Evolutionary conservation across 2,888 invertebrate species (phyloP).

Genomic region (Argynnis bischoffii): DNA sequence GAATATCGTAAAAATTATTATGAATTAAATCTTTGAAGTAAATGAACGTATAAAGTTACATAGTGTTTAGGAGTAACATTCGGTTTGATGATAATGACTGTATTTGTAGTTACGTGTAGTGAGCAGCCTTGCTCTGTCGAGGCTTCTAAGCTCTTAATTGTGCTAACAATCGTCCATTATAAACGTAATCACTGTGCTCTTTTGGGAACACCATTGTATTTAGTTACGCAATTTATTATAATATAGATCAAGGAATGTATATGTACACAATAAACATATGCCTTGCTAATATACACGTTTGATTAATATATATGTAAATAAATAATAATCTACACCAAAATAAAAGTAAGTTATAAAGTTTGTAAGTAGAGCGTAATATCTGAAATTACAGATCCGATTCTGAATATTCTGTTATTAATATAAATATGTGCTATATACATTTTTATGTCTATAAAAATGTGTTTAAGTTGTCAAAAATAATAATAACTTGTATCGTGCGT

Average conservation of each 20-base stretch:
- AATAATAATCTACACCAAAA: too few relatives aligned
- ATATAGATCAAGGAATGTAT: slow-evolving; percentile 33
- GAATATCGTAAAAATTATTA: not conserved
- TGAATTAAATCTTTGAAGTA: not conserved
- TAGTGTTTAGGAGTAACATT: slow-evolving; percentile 28
- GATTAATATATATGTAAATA: too few relatives aligned
- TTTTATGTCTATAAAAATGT: too few relatives aligned
- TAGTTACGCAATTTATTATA: slow-evolving; percentile 38
- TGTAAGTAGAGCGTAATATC: not conserved
- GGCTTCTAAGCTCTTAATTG: slow-evolving; percentile 67
- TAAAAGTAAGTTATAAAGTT: not conserved
- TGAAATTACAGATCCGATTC: too few relatives aligned
- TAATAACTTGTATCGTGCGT: too few relatives aligned
- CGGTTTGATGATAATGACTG: slow-evolving; percentile 40
- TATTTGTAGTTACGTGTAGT: slow-evolving; percentile 50
- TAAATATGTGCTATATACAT: too few relatives aligned
- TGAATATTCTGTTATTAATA: too few relatives aligned
- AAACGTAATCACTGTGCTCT: slow-evolving; percentile 50
- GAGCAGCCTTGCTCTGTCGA: slow-evolving; percentile 61
- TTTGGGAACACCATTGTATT: slow-evolving; percentile 42
- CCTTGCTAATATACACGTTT: too few relatives aligned
- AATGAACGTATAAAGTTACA: slow-evolving; percentile 2
- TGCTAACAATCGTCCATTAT: slow-evolving; percentile 68
- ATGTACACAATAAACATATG: not conserved
- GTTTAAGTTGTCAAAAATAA: too few relatives aligned